phyloP scores from a whole-genome alignment of 1,140 invertebrate genomes.

The Lamellibrachia luymesi region DNA sequence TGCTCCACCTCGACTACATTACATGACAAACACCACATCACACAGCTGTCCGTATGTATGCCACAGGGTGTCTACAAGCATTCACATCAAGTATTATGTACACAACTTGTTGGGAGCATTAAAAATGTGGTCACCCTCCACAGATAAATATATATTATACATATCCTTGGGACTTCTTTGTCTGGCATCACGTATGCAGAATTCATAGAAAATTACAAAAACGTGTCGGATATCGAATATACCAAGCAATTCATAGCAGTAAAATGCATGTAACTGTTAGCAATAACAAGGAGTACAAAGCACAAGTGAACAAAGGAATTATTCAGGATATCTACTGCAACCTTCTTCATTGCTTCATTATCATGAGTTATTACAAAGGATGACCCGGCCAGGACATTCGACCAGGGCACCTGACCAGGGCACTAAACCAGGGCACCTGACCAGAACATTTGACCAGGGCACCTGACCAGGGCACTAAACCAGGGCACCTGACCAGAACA shows the following conservation, averaged over 20 bases:
- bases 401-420: too few relatives aligned
- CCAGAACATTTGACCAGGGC: too few relatives aligned
- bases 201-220: slow-evolving; percentile 1
- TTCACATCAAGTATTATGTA: not conserved
- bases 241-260: too few relatives aligned
- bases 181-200: not conserved
- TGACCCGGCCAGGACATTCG: not conserved
- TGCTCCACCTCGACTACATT: not conserved
- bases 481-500: too few relatives aligned
- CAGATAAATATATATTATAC: not conserved
- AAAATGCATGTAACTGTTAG: too few relatives aligned
- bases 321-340: not conserved
- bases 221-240: not conserved
- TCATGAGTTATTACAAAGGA: not conserved
- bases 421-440: too few relatives aligned
- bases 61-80: not conserved
- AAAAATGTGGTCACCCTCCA: not conserved
- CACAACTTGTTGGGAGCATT: not conserved
- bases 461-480: too few relatives aligned
- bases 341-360: not conserved
- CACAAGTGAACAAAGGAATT: not conserved
- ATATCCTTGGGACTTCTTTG: not conserved
- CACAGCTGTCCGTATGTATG: not conserved
- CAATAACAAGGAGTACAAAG: too few relatives aligned
- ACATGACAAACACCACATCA: not conserved